Evolutionary conservation across 2,113 vertebrate genomes (phyloP), one percentile per base, ranked within the genome.

Genomic region (Lasiurus cinereus): DNA sequence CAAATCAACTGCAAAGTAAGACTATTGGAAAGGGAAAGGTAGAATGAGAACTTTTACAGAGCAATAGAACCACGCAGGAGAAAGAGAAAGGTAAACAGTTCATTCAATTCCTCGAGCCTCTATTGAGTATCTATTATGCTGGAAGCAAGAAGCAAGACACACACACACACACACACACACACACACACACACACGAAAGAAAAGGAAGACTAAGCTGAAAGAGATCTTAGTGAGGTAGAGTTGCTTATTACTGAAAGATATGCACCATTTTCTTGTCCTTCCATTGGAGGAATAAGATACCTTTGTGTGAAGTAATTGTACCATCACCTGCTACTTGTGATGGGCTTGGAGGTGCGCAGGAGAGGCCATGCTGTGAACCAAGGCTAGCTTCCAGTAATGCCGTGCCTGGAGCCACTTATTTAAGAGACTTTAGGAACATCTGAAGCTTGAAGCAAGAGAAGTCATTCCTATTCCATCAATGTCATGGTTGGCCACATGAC

Each of bases 1-100:
- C 84, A 36, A 73, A 67, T 92, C 78, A 85, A 33, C 48, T 70
- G 72, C 83, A 73, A 73, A 96, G 16, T 6, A 64, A 83, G 59
- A 70, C 33, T 39, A 6, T 21, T 67, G 50, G 64, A 69, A 78
- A 91, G 64, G 70, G 24, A 50, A 46, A 67, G 21, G 5, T 21
- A 16, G 66, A 62, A 70, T 1, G 27, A 88, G 76, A 79, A 56
- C 27, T 24, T 79, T 67, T 43, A 48, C 62, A 91, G 78, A 64
- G 48, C 43, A 79, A 36, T 70, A 70, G 33, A 80, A 77, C 18
- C 82, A 24, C 48, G 27, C 36, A 15, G 46, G 50, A n/a, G 56
- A 66, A 18, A 72, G 62, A 90, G 67, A 66, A 67, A 56, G 43
- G 39, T 29, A 50, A 77, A 64, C 21, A 33, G 67, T 46, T n/a